A percentile compares a stretch with the other conserved stretches of the same genome.
Conservation (phyloP, 2,888 invertebrate genomes). For the Rhimphoctona megacephalus region DNA sequence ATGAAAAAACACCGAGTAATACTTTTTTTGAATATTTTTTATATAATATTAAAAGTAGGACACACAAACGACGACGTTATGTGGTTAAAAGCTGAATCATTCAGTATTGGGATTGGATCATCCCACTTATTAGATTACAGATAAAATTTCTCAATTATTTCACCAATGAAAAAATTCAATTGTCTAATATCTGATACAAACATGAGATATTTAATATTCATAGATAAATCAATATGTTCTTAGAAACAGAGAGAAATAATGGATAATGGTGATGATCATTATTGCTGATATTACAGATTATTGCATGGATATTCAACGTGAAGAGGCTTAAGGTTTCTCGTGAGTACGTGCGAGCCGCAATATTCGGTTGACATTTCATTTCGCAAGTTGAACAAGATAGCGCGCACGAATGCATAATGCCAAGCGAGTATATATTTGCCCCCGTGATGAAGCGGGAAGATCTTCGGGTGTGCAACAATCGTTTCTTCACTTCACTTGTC, state of each 20-base stretch:
- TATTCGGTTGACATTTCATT: slow-evolving; percentile 71
- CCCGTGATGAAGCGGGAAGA: slow-evolving; percentile 54
- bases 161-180: not conserved
- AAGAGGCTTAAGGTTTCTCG: slow-evolving; percentile 33
- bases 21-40: not conserved
- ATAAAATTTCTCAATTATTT: not conserved
- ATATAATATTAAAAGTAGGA: too few species aligned
- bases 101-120: not conserved
- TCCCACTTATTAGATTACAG: not conserved
- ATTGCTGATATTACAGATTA: not conserved
- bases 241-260: not conserved
- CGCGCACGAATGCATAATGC: slow-evolving; percentile 59
- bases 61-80: too few species aligned
- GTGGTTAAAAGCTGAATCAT: not conserved
- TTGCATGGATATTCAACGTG: slow-evolving; percentile 9
- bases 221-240: not conserved
- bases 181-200: not conserved
- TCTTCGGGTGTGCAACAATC: slow-evolving; percentile 47
- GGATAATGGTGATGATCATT: not conserved
- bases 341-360: slow-evolving; percentile 44
- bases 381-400: slow-evolving; percentile 61
- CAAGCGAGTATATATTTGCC: slow-evolving; percentile 60
- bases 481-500: slow-evolving; percentile 60
- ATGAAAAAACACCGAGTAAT: not conserved
- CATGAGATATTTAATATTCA: not conserved